Conservation (phyloP, 2,888 invertebrate species). For the Phaedon cochleariae region DNA sequence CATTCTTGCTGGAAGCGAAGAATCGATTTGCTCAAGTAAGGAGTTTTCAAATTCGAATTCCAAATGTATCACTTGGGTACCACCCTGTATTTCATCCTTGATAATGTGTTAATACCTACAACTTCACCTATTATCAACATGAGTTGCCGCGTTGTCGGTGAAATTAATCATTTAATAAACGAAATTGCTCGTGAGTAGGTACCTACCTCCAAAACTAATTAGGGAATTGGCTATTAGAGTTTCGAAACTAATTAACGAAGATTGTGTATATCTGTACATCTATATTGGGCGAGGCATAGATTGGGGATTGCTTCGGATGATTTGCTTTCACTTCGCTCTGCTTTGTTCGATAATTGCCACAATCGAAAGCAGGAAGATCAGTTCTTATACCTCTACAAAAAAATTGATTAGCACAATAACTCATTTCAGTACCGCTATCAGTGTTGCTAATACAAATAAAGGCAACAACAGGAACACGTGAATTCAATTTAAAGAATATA, state of each 20-base stretch:
- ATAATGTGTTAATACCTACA: constrained; percentile 40
- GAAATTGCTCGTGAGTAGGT: constrained; percentile 31
- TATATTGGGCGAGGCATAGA: not conserved
- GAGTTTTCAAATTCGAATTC: no score
- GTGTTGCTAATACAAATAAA: no score
- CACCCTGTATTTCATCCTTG: constrained; percentile 17
- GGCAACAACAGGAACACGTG: no score
- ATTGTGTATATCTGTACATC: constrained; percentile 14
- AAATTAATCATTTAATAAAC: constrained; percentile 45
- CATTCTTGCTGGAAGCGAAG: no score
- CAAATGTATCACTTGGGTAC: not conserved
- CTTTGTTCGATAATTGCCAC: constrained; percentile 21
- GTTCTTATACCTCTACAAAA: no score
- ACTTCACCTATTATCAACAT: constrained; percentile 44
- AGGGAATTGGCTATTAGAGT: constrained; percentile 28
- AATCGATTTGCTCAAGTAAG: no score
- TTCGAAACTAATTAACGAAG: constrained; percentile 25
- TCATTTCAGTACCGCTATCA: no score
- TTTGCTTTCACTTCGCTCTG: constrained; percentile 19
- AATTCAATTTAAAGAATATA: no score
- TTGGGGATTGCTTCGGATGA: constrained; percentile 19
- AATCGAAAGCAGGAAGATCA: no score
- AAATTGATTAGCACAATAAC: no score
- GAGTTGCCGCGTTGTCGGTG: constrained; percentile 42
- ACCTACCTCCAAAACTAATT: constrained; percentile 24